phyloP scores from a whole-genome alignment of 2,113 vertebrate genomes.

The Arenaria interpres region DNA sequence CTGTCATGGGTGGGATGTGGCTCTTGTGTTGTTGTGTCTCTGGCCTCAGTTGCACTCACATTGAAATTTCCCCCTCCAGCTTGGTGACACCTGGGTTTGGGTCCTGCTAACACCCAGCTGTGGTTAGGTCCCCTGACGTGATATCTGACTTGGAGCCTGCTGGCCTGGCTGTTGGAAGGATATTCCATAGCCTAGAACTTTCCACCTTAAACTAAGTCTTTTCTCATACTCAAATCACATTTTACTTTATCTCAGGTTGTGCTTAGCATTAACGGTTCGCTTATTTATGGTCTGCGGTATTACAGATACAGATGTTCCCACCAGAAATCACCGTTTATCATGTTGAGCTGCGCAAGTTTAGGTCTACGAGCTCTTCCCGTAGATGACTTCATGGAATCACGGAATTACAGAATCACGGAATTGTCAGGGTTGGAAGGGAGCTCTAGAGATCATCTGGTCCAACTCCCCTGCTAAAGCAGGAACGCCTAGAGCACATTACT shows the following conservation, averaged over 20 bases:
- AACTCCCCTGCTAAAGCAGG: no score
- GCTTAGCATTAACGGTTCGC: background rate
- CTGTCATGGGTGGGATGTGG: background rate
- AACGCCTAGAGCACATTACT: no score
- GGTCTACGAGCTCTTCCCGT: background rate
- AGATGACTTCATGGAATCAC: no score
- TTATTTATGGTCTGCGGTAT: background rate
- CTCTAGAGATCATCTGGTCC: no score
- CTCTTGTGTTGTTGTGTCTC: background rate
- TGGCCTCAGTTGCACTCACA: background rate
- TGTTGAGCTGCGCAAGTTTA: background rate
- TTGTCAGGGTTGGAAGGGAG: no score
- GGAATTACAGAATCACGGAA: no score
- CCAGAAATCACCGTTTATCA: background rate
- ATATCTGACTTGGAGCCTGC: background rate
- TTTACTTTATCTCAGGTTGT: background rate
- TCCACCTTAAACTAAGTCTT: background rate
- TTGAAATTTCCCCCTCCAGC: accelerated
- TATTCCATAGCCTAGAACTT: background rate
- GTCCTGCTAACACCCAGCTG: background rate
- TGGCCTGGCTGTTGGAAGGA: background rate
- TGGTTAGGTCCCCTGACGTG: accelerated
- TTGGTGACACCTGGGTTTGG: background rate
- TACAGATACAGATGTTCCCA: background rate
- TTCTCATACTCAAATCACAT: background rate